Percentiles rank a stretch among this genome's conserved stretches.
Evolutionary conservation across 2,113 vertebrate genomes (phyloP).

Genomic region (Ranitomeya imitator): DNA sequence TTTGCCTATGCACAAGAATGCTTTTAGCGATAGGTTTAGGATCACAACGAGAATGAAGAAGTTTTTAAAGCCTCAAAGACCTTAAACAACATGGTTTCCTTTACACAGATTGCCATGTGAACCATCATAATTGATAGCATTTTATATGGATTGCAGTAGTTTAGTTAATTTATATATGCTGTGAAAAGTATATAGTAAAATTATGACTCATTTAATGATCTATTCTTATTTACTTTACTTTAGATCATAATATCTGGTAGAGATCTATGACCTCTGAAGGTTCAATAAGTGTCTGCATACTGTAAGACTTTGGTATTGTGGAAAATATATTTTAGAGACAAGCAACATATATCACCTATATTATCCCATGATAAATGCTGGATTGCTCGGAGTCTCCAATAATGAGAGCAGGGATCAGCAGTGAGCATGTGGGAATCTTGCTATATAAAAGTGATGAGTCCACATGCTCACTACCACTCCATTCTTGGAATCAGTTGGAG

Average conservation of each 20-base stretch:
- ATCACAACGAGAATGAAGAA: neutral
- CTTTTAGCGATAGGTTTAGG: neutral
- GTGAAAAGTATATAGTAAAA: neutral
- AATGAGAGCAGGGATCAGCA: too few relatives aligned
- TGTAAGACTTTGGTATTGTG: neutral
- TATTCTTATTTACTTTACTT: neutral
- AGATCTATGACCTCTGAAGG: too few relatives aligned
- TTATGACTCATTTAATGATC: neutral
- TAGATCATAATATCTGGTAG: neutral
- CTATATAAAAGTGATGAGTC: too few relatives aligned
- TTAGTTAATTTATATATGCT: neutral
- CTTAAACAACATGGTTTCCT: neutral
- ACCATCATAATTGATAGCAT: neutral
- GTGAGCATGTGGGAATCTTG: too few relatives aligned
- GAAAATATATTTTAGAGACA: neutral
- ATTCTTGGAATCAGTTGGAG: too few relatives aligned
- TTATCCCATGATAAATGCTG: too few relatives aligned
- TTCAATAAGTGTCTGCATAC: neutral
- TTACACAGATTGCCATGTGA: too few relatives aligned
- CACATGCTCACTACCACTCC: too few relatives aligned
- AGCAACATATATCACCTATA: too few relatives aligned
- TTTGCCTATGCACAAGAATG: neutral
- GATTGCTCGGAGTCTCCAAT: too few relatives aligned
- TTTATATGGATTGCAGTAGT: neutral
- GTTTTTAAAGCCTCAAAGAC: neutral